Evolutionary conservation across 1,140 invertebrate species (phyloP).

Genomic region (Aphelenchoides avenae): DNA sequence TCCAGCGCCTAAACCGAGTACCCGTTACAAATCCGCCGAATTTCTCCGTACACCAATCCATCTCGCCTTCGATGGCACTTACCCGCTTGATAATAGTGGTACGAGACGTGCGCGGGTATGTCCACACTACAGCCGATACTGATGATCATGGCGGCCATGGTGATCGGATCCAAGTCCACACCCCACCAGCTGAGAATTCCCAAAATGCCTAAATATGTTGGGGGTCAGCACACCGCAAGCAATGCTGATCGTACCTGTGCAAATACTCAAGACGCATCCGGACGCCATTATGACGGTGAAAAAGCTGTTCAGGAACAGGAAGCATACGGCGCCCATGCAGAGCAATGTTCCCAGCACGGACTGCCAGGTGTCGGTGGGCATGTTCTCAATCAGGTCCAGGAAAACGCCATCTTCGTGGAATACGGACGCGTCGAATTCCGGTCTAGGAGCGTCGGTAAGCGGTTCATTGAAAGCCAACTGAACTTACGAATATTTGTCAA

Average conservation of each 20-base stretch:
- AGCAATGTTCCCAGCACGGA: constrained; percentile 52
- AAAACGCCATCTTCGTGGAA: constrained; percentile 56
- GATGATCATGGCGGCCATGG: constrained; percentile 62
- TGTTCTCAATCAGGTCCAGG: constrained; percentile 60
- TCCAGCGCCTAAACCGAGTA: background rate
- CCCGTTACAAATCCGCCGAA: background rate
- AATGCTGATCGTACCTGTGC: constrained; percentile 32
- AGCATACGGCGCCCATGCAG: constrained; percentile 61
- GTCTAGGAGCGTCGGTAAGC: constrained; percentile 32
- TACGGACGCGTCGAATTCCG: constrained; percentile 53
- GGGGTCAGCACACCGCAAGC: background rate
- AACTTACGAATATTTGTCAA: constrained; percentile 55
- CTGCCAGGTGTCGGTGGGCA: constrained; percentile 61
- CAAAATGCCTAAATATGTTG: constrained; percentile 51
- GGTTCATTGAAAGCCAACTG: background rate
- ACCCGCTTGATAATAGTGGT: constrained; percentile 63
- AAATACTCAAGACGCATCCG: constrained; percentile 60
- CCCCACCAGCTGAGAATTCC: constrained; percentile 60
- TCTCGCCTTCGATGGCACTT: constrained; percentile 23
- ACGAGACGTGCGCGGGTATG: constrained; percentile 62
- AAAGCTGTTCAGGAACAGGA: constrained; percentile 61
- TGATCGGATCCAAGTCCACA: constrained; percentile 61
- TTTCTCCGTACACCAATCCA: background rate
- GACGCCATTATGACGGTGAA: constrained; percentile 60
- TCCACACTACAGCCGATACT: constrained; percentile 62